phyloP scores from a whole-genome alignment of 2,113 vertebrate genomes.

The Heloderma charlesbogerti region DNA sequence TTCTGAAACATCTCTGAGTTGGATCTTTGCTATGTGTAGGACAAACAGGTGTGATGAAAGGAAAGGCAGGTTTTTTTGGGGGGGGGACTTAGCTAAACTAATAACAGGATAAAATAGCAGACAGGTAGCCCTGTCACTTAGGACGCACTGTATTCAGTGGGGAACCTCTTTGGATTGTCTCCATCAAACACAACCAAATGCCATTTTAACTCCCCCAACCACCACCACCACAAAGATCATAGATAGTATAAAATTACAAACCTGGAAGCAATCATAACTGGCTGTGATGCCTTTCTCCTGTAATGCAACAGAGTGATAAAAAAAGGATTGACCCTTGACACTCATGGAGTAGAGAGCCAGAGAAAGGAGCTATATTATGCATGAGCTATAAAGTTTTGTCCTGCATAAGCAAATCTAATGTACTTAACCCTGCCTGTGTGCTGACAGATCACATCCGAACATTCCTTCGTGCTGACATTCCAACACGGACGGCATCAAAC shows the following conservation, averaged over 20 bases:
- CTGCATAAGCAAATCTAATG: slow-evolving; percentile 42
- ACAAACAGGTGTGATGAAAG: slow-evolving; percentile 44
- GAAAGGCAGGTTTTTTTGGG: slow-evolving; percentile 40
- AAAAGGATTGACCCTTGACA: slow-evolving; percentile 64
- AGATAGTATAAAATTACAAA: slow-evolving; percentile 60
- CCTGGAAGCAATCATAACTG: slow-evolving; percentile 72
- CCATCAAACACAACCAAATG: slow-evolving; percentile 65
- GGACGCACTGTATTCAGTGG: slow-evolving; percentile 42
- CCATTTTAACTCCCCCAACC: slow-evolving; percentile 55
- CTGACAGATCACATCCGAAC: slow-evolving; percentile 51
- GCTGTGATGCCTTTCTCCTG: slow-evolving; percentile 63
- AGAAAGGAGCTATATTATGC: slow-evolving; percentile 32
- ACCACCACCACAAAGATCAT: slow-evolving; percentile 46
- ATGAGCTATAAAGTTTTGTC: slow-evolving; percentile 34
- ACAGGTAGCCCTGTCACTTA: slow-evolving; percentile 62
- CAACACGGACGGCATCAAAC: background rate
- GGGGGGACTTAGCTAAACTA: slow-evolving; percentile 53
- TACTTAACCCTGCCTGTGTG: slow-evolving; percentile 42
- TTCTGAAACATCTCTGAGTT: background rate
- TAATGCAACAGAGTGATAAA: slow-evolving; percentile 64
- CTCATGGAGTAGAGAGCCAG: slow-evolving; percentile 45
- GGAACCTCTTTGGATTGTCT: slow-evolving; percentile 62
- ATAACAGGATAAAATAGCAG: slow-evolving; percentile 34
- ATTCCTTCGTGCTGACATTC: background rate
- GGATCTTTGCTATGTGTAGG: background rate